Percentiles rank a stretch among this genome's conserved stretches.
Evolutionary conservation across 1,140 invertebrate species (phyloP).

Genomic region (Octopus sinensis): DNA sequence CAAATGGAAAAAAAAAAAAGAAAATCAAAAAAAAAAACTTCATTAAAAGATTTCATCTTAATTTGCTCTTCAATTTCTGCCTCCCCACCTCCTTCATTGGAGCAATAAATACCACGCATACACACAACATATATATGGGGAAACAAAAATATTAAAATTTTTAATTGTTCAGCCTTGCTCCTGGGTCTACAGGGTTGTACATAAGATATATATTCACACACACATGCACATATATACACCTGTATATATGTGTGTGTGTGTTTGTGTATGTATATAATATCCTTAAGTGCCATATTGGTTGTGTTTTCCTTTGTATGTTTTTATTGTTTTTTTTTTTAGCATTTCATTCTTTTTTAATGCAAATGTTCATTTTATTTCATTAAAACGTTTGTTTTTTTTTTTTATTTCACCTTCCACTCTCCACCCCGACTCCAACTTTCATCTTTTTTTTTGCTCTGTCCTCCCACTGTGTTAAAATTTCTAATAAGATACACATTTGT

Average conservation of each 20-base stretch:
- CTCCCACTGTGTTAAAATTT: neutral
- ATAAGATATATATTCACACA: too few relatives aligned
- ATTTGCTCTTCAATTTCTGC: too few relatives aligned
- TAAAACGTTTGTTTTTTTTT: constrained; percentile 8
- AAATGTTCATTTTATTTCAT: neutral
- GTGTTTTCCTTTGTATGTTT: neutral
- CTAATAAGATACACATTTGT: too few relatives aligned
- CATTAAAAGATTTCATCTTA: too few relatives aligned
- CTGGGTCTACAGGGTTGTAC: neutral
- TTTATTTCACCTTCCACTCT: neutral
- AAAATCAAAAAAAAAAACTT: too few relatives aligned
- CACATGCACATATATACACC: too few relatives aligned
- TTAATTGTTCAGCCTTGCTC: neutral
- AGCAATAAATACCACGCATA: too few relatives aligned
- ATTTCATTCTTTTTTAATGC: neutral
- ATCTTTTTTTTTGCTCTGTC: neutral
- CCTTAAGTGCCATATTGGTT: neutral
- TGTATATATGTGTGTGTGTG: neutral
- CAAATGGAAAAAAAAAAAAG: too few relatives aligned
- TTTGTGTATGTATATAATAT: neutral
- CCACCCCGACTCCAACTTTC: constrained; percentile 3
- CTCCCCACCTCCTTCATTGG: too few relatives aligned
- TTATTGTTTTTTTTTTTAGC: neutral
- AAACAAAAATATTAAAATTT: neutral
- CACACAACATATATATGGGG: too few relatives aligned